Evolutionary conservation across 2,113 vertebrate genomes (phyloP).

Genomic region (Sapajus apella): DNA sequence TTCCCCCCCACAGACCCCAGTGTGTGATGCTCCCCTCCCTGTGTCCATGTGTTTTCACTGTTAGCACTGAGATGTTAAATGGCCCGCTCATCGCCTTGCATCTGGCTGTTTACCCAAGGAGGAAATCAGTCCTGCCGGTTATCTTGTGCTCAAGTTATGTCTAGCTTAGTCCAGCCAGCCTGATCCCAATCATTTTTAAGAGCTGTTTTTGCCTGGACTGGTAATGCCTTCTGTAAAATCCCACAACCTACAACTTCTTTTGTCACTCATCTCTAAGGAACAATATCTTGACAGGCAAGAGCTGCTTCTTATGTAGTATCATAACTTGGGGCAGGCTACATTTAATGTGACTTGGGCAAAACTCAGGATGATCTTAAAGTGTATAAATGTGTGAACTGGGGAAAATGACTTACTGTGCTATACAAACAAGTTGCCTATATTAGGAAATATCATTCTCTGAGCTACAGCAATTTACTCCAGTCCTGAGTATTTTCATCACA

Average conservation of each 20-base stretch:
- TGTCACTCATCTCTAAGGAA: background rate
- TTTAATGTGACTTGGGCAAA: background rate
- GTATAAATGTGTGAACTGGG: background rate
- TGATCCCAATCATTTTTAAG: background rate
- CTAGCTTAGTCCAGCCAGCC: background rate
- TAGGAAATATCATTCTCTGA: background rate
- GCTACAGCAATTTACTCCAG: background rate
- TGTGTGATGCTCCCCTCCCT: too few species aligned
- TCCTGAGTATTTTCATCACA: background rate
- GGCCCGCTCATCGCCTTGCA: rapidly evolving
- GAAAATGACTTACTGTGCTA: background rate
- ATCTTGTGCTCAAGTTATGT: background rate
- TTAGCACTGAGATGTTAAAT: background rate
- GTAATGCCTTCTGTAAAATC: background rate
- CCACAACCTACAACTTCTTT: background rate
- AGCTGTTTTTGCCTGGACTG: background rate
- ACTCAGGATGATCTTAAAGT: background rate
- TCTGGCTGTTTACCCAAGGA: background rate
- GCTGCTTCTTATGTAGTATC: background rate
- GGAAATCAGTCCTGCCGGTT: rapidly evolving
- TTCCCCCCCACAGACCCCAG: too few species aligned
- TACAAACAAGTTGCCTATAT: background rate
- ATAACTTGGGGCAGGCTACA: background rate
- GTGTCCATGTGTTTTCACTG: too few species aligned
- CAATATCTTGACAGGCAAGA: background rate